Evolutionary conservation across 2,888 invertebrate genomes (phyloP).

Genomic region (Cheilosia vulpina): DNA sequence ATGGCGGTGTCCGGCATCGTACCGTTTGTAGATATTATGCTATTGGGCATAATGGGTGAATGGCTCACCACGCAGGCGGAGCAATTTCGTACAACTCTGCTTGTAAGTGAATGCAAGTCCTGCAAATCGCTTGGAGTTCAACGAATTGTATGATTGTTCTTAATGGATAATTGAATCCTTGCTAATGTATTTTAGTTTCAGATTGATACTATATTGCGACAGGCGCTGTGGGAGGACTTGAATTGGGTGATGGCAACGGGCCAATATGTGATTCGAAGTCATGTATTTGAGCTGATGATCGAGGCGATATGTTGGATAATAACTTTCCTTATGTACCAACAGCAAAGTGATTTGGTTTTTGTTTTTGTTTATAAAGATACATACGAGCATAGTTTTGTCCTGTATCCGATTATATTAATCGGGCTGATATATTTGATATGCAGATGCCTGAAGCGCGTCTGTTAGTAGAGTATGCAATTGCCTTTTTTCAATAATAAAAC

Average conservation of each 20-base stretch:
- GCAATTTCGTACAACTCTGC: neutral
- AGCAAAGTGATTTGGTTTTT: too few species aligned
- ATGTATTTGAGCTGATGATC: neutral
- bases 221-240: constrained; percentile 2
- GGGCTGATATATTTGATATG: too few species aligned
- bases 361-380: too few species aligned
- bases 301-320: neutral
- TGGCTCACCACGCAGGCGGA: neutral
- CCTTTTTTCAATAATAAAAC: too few species aligned
- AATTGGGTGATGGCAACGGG: neutral
- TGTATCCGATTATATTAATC: too few species aligned
- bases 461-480: too few species aligned
- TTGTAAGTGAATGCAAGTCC: neutral
- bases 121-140: neutral
- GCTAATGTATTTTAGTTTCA: neutral
- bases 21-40: neutral
- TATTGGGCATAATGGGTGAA: neutral
- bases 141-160: neutral
- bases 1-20: neutral
- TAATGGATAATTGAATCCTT: neutral
- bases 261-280: neutral
- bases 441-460: too few species aligned
- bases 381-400: too few species aligned
- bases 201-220: neutral
- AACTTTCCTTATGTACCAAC: neutral